Evolutionary conservation across 2,113 vertebrate genomes (phyloP).

Genomic region (Lepus timidus): DNA sequence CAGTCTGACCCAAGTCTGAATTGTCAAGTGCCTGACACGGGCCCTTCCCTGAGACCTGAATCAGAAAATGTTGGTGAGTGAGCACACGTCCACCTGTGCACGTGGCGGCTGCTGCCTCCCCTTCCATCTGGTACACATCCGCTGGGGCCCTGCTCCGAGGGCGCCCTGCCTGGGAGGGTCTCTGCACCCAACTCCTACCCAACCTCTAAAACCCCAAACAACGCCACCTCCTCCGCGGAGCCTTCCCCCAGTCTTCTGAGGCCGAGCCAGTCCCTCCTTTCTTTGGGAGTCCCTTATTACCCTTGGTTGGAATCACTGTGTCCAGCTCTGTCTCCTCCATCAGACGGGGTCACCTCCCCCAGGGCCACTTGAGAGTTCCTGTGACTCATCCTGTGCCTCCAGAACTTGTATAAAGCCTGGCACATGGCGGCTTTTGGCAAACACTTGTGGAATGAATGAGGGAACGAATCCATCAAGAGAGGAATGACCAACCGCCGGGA

Average conservation of each 20-base stretch:
- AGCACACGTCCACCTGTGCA: not conserved
- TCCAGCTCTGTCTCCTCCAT: not conserved
- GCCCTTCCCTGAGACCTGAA: not conserved
- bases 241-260: not conserved
- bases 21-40: not conserved
- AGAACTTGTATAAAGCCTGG: not conserved
- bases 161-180: not conserved
- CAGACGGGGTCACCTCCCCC: not conserved
- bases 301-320: not conserved
- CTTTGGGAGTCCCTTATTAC: not conserved
- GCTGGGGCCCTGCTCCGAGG: not conserved
- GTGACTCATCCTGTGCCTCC: slow-evolving; percentile 20
- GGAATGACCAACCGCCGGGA: not conserved
- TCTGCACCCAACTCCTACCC: not conserved
- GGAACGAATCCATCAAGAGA: not conserved
- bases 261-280: not conserved
- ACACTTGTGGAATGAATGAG: slow-evolving; percentile 23
- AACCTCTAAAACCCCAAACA: not conserved
- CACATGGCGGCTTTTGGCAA: not conserved
- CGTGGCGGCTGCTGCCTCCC: not conserved
- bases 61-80: not conserved
- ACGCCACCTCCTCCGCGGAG: not conserved
- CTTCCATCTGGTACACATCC: not conserved
- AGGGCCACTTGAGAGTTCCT: not conserved
- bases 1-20: not conserved